Evolutionary conservation across 2,113 vertebrate species (phyloP).

Genomic region (Coturnix japonica): DNA sequence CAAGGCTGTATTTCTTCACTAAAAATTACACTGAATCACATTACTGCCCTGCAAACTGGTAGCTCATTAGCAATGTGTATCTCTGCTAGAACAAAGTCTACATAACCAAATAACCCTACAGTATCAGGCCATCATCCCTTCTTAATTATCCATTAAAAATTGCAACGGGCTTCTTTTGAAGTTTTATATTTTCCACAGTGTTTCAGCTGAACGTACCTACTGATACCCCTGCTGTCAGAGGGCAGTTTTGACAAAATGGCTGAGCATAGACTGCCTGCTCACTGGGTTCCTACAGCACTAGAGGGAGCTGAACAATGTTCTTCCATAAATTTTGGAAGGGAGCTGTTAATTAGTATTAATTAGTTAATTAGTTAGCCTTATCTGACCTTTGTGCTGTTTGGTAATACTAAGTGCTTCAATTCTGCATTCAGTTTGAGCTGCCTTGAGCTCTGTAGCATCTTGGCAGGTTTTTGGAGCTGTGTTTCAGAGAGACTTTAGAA

Average conservation of each 20-base stretch:
- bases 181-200: not conserved
- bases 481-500: not conserved
- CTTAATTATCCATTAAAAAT: not conserved
- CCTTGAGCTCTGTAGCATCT: not conserved
- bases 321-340: not conserved
- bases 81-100: not conserved
- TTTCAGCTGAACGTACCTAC: not conserved
- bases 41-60: not conserved
- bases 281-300: not conserved
- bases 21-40: not conserved
- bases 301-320: not conserved
- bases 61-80: not conserved
- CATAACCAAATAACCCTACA: not conserved
- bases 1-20: not conserved
- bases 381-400: not conserved
- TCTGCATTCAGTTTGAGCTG: not conserved
- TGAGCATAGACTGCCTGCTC: not conserved
- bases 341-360: not conserved
- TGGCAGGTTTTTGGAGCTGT: not conserved
- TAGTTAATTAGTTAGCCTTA: too few relatives aligned
- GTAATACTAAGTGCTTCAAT: not conserved
- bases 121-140: not conserved
- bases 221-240: not conserved
- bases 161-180: not conserved
- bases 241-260: not conserved